Conservation (phyloP, 2,888 invertebrate species). For the Lepetodrilus schrolli region DNA sequence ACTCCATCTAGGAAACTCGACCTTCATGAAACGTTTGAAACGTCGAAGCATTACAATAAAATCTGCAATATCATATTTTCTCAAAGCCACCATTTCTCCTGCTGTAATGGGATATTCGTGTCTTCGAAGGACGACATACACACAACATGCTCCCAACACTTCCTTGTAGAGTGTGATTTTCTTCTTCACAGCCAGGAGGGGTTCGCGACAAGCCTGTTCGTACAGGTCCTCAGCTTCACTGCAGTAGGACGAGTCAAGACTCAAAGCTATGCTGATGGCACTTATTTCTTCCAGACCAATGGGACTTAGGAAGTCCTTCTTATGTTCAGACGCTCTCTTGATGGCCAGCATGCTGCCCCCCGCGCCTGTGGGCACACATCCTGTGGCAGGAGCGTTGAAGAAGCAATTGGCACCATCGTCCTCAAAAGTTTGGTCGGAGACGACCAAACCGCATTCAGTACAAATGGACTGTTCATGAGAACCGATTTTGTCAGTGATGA, state of each 20-base stretch:
- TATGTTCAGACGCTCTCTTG: neutral
- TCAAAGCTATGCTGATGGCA: neutral
- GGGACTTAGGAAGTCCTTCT: neutral
- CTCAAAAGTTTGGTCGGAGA: constrained; percentile 10
- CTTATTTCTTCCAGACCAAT: neutral
- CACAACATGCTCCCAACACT: neutral
- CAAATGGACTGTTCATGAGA: neutral
- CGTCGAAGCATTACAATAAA: constrained; percentile 1
- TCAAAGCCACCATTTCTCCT: neutral
- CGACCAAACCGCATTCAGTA: neutral
- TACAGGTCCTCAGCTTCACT: neutral
- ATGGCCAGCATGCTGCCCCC: neutral
- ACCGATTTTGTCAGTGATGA: neutral
- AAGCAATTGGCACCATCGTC: neutral
- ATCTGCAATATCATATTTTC: neutral
- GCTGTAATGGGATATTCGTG: constrained; percentile 14
- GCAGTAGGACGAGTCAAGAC: neutral
- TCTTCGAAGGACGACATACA: neutral
- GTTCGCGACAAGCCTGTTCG: neutral
- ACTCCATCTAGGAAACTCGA: constrained; percentile 5
- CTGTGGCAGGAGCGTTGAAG: neutral
- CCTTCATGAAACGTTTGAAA: neutral
- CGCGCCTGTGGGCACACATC: neutral
- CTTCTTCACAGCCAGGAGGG: neutral
- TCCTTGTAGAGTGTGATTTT: neutral